These are phyloP conservation scores for Arion vulgaris DNA, from an alignment of 1,140 invertebrate species.

Conservation along the genomic window DNA sequence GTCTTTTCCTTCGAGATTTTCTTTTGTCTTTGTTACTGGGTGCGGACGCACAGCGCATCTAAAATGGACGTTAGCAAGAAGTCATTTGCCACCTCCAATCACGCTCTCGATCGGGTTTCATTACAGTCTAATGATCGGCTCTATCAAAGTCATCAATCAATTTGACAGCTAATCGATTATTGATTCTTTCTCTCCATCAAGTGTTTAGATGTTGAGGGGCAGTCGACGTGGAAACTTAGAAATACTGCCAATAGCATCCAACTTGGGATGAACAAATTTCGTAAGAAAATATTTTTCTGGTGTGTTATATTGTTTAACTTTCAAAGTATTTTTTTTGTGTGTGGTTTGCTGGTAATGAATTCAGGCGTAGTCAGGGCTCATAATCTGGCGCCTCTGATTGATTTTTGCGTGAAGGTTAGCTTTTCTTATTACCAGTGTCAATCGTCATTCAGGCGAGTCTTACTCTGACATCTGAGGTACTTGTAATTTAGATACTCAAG, in stretches of 20 bases:
- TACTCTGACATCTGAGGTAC: too few species aligned
- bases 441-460: too few species aligned
- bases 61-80: background rate
- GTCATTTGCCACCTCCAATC: constrained; percentile 16
- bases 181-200: background rate
- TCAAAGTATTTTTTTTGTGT: too few species aligned
- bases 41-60: background rate
- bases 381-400: too few species aligned
- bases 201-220: background rate
- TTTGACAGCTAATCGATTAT: constrained; percentile 15
- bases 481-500: too few species aligned
- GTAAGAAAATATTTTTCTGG: too few species aligned
- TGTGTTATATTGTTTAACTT: too few species aligned
- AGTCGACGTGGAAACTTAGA: background rate
- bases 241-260: background rate
- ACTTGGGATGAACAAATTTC: background rate
- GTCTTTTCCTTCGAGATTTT: background rate
- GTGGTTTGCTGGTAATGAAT: too few species aligned
- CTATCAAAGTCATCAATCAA: background rate
- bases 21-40: background rate
- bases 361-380: too few species aligned
- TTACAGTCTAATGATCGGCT: background rate
- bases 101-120: background rate
- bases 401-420: too few species aligned
- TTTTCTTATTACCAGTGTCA: too few species aligned